Evolutionary conservation across 2,113 vertebrate genomes (phyloP), one percentile per base, ranked within the genome.

Genomic region (Pluvialis apricaria): DNA sequence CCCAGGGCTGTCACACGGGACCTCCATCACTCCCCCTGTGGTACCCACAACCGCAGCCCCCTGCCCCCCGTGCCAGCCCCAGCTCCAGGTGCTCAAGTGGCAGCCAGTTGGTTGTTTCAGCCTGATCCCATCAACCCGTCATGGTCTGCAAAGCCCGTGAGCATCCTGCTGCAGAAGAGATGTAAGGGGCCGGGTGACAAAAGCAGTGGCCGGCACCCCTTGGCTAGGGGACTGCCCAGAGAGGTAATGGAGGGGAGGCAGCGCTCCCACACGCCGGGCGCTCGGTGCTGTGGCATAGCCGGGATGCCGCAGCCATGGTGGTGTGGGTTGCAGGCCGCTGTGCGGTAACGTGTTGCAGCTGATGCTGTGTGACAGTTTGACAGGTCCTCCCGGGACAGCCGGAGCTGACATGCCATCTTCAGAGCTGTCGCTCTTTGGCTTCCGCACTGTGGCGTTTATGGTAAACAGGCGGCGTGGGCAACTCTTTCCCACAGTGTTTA

Each of bases 341-440:
- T 68, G 85, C 29, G 21, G 93, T 25, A 73, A 45, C 5, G 49
- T 68, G 65, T 47, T 13, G 80, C 57, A 51, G 91, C 71, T 80
- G 93, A 72, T 95, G 92, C 90, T 36, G 52, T 96, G 78, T 94
- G 82, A 64, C 89, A 92, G 82, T 94, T 76, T 90, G 82, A 96
- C 95, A 90, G 22, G 68, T 81, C 70, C 90, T 81, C 47, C 55
- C 1, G 7, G 75, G 94, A 86, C 89, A 88, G 69, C n/a, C 13
- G 2, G 68, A 62, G 65, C 82, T 94, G 96, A 49, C 86, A n/a
- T 49, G 92, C 72, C 85, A 36, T 66, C 91, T 31, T 32, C 91
- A 84, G 86, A 88, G 80, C 95, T 94, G 95, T 93, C 94, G 47
- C 71, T 88, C 42, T 52, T 32, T 10, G 68, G 75, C 85, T 94